A percentile compares a stretch with the other conserved stretches of the same genome.
phyloP scores from a whole-genome alignment of 2,888 invertebrate species.

The Erebia palarica region DNA sequence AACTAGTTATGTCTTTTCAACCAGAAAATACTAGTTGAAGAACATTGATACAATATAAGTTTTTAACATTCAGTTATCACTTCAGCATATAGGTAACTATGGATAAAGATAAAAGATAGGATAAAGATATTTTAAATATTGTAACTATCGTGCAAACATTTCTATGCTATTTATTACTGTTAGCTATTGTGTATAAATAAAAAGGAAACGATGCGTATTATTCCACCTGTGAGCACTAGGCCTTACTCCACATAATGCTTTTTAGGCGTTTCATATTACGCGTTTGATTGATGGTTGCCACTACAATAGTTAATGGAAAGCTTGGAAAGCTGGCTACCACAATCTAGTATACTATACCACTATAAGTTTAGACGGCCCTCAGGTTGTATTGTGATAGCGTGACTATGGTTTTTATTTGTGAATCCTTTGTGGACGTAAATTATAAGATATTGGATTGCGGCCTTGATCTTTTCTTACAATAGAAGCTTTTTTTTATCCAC shows the following conservation, averaged over 20 bases:
- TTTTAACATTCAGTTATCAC: too few species aligned
- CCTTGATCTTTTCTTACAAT: background rate
- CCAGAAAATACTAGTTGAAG: too few species aligned
- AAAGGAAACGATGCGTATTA: background rate
- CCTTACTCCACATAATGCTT: slow-evolving; percentile 30
- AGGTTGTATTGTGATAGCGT: slow-evolving; percentile 16
- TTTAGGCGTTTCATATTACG: slow-evolving; percentile 37
- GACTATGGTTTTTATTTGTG: slow-evolving; percentile 11
- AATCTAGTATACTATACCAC: slow-evolving; percentile 21
- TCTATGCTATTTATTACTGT: too few species aligned
- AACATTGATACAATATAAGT: too few species aligned
- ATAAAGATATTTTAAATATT: too few species aligned
- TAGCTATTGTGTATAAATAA: too few species aligned
- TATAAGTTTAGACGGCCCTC: slow-evolving; percentile 16
- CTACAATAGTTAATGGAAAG: slow-evolving; percentile 35
- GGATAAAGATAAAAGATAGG: too few species aligned
- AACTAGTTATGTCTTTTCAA: too few species aligned
- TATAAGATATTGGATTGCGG: slow-evolving; percentile 5
- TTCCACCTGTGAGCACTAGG: background rate
- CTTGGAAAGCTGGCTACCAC: slow-evolving; percentile 12
- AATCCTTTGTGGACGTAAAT: slow-evolving; percentile 9
- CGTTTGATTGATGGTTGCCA: slow-evolving; percentile 38
- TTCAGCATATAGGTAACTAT: too few species aligned
- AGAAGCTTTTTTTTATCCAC: too few species aligned
- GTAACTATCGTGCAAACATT: too few species aligned